Evolutionary conservation across 2,888 invertebrate species (phyloP).

Genomic region (Campoplex capitator): DNA sequence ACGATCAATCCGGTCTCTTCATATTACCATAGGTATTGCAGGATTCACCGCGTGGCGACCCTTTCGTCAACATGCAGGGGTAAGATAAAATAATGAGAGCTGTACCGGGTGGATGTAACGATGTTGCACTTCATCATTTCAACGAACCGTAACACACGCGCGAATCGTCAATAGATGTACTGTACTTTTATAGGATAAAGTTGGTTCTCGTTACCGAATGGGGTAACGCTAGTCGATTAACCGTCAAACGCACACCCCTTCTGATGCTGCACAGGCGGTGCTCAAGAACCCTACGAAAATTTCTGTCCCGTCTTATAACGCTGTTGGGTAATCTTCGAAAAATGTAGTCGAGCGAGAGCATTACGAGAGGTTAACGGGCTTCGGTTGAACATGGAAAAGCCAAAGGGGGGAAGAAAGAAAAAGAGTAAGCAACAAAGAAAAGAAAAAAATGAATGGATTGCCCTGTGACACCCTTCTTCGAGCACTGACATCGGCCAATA

Average conservation of each 20-base stretch:
- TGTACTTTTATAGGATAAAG: slow-evolving; percentile 6
- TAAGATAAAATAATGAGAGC: slow-evolving; percentile 59
- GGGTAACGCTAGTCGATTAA: slow-evolving; percentile 47
- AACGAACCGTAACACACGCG: slow-evolving; percentile 29
- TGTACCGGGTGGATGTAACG: slow-evolving; percentile 77
- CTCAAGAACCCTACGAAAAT: slow-evolving; percentile 19
- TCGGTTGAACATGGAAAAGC: slow-evolving; percentile 21
- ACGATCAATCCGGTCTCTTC: background rate
- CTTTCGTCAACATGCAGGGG: slow-evolving; percentile 14
- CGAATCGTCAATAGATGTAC: slow-evolving; percentile 55
- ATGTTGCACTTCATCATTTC: slow-evolving; percentile 68
- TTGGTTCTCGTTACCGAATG: slow-evolving; percentile 19
- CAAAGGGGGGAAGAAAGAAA: slow-evolving; percentile 46
- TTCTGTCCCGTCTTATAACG: slow-evolving; percentile 2
- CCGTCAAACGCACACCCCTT: slow-evolving; percentile 44
- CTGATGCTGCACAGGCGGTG: background rate
- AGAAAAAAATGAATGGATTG: slow-evolving; percentile 38
- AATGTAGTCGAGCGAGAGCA: slow-evolving; percentile 55
- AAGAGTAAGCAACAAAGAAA: slow-evolving; percentile 42
- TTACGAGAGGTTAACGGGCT: slow-evolving; percentile 25
- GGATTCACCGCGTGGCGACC: background rate
- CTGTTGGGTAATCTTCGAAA: slow-evolving; percentile 54
- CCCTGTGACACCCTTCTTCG: slow-evolving; percentile 59
- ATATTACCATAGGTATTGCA: background rate
- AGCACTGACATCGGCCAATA: slow-evolving; percentile 59